Evolutionary conservation across 2,888 invertebrate genomes (phyloP), one percentile per base, ranked within the genome.

Genomic region (Synergus umbraculus): DNA sequence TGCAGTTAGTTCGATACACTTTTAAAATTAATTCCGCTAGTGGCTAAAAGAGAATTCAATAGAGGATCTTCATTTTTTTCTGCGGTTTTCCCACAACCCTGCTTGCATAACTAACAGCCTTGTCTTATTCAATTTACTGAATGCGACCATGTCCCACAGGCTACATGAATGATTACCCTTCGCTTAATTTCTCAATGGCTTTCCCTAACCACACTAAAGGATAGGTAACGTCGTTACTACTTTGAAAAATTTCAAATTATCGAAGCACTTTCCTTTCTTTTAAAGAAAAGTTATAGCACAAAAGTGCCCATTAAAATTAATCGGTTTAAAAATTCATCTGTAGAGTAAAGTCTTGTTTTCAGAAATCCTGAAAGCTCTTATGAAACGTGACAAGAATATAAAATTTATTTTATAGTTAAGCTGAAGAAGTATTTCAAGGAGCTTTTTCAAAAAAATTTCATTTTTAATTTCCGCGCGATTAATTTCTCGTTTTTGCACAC

Each of bases 161-260:
- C 29, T 49, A 44, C 29, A 29, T 69, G 69, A 69, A 69, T 69
- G 69, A 69, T 69, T 69, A 46, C 69, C 69, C 69, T 49, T 46
- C 49, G 46, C 69, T 69, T 41, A 66, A 43, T 66, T 66, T 66
- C n/a, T 66, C 66, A 66, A 66, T 66, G 15, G 69, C 69, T 67
- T 67, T 12, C 67, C 44, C 43, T n/a, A 46, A 69, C 15, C 46
- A 22, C 69, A 46, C 46, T 60, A 22, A 22, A 69, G 18, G 41
- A 67, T 69, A 46, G 69, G 46, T 69, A 69, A 69, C 46, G 69
- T 69, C 46, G 46, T 69, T 49, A 69, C 29, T 46, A 9, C 29
- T 13, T 46, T 22, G 46, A 69, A 69, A 69, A 69, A 69, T 67
- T 67, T 29, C 22, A 67, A 43, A 67, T 67, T 67, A 67, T 18